Evolutionary conservation across 2,888 invertebrate genomes (phyloP), one percentile per base, ranked within the genome.

Genomic region (Melieria picta): DNA sequence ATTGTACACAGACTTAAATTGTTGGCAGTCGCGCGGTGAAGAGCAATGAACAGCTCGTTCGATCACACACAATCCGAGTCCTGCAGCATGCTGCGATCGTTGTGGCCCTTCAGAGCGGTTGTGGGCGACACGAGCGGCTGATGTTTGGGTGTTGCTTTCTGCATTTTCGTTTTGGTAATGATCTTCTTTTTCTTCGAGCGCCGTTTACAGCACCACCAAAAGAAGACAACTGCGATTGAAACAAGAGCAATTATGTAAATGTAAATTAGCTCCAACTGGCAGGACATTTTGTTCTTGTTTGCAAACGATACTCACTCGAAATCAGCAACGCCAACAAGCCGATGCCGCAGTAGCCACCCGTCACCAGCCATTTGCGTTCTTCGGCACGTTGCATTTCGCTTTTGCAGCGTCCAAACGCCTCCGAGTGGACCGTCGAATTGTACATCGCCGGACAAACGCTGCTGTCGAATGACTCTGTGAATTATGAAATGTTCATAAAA

Each of bases 361-460:
- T 73, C 69, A 83, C 80, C 4, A 83, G 73, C 85, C 86, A 85
- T 13, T 52, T 84, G 13, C 80, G 80, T 42, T 80, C 80, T 63
- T 82, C 81, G 4, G 81, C 84, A 74, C 78, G 69, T 72, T 81
- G 75, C 9, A 74, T 76, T 7, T 76, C 77, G 30, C 72, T 71
- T 71, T 80, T 78, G 70, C 85, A 85, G 60, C 76, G 74, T 13
- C 77, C 79, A 72, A 82, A 85, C 61, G 80, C 78, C 56, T 73
- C 72, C 73, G 85, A 80, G 61, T 82, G 78, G 43, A 84, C 77
- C 45, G 86, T 85, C 60, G 78, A 79, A 76, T 85, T 85, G 74
- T 83, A 84, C 77, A 84, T 80, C 79, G 80, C 78, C 73, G 86
- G 85, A 75, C 85, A 85, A 65, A 75, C 74, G 47, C 76, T 76